Evolutionary conservation across 1,140 invertebrate species (phyloP), one percentile per base, ranked within the genome.

Genomic region (Drosophila willistoni): DNA sequence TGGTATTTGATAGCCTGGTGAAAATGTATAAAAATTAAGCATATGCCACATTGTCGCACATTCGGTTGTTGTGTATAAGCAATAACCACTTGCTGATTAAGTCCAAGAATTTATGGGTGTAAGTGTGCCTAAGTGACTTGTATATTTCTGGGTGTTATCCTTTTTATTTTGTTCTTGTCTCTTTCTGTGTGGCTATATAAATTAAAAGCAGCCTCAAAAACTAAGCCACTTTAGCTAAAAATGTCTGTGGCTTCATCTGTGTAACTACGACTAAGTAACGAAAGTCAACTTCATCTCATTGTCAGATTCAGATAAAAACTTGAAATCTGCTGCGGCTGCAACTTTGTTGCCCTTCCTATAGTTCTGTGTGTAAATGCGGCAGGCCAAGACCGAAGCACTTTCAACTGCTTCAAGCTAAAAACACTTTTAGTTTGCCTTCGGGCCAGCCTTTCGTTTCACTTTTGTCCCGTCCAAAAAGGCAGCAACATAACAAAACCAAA

Each of bases 291-390:
- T 56, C 51, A 63, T 66, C 73, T 64, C 73, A 71, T 77, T 77
- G 74, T 77, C 73, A 63, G 79, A 66, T 60, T 64, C 69, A 73
- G 84, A 89, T 83, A 86, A 86, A 86, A 86, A 77, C 72, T 89
- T 80, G 65, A 80, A 83, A 80, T 86, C 77, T 89, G 70, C 80
- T 89, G 83, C 68, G 84, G 79, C 79, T 87, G 79, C 79, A 86
- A 87, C 72, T 83, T 79, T 82, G 76, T 51, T 22, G 19, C 44
- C 9, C 44, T 51, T 19, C 17, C 17, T 9, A 22, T 51, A 5
- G 44, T 9, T n/a, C 61, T 70, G 63, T 71, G 54, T 54, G 71
- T 84, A 80, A 84, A 79, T 84, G 68, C 70, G 68, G 72, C 68
- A 22, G 47, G 64, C 44, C 55, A 57, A 47, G 36, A 75, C 77